Conservation (phyloP, 2,888 invertebrate species). For the Apodemia mormo region DNA sequence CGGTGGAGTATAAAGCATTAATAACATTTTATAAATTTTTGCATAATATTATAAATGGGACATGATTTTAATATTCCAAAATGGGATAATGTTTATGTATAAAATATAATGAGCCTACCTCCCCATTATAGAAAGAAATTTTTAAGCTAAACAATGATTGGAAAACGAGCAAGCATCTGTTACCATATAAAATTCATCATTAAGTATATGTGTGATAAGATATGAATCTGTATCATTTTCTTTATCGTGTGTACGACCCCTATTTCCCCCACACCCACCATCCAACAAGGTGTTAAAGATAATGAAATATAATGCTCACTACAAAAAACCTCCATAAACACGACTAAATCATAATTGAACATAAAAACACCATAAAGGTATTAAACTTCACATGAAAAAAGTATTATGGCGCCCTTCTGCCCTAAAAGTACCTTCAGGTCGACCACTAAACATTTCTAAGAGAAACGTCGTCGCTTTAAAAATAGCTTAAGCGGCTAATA, state of each 20-base stretch:
- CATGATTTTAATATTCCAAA: too few relatives aligned
- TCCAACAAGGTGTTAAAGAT: slow-evolving; percentile 73
- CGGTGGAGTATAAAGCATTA: too few relatives aligned
- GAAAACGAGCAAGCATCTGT: background rate
- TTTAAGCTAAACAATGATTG: too few relatives aligned
- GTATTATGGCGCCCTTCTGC: slow-evolving; percentile 61
- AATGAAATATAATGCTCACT: slow-evolving; percentile 68
- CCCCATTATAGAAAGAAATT: too few relatives aligned
- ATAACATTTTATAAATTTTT: too few relatives aligned
- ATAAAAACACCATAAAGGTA: slow-evolving; percentile 63
- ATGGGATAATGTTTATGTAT: too few relatives aligned
- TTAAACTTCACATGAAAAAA: slow-evolving; percentile 57
- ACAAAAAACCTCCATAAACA: slow-evolving; percentile 59
- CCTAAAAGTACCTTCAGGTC: slow-evolving; percentile 48
- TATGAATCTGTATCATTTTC: slow-evolving; percentile 19
- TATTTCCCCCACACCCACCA: slow-evolving; percentile 30
- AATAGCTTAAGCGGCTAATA: slow-evolving; percentile 80
- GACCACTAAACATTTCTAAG: slow-evolving; percentile 59
- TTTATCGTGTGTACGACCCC: slow-evolving; percentile 20
- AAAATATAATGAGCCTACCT: too few relatives aligned
- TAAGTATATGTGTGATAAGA: background rate
- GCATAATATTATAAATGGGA: too few relatives aligned
- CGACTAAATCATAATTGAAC: slow-evolving; percentile 68
- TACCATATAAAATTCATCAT: background rate
- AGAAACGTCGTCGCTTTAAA: slow-evolving; percentile 68